Evolutionary conservation across 2,888 invertebrate genomes (phyloP).

Genomic region (Stenodema calcarata): DNA sequence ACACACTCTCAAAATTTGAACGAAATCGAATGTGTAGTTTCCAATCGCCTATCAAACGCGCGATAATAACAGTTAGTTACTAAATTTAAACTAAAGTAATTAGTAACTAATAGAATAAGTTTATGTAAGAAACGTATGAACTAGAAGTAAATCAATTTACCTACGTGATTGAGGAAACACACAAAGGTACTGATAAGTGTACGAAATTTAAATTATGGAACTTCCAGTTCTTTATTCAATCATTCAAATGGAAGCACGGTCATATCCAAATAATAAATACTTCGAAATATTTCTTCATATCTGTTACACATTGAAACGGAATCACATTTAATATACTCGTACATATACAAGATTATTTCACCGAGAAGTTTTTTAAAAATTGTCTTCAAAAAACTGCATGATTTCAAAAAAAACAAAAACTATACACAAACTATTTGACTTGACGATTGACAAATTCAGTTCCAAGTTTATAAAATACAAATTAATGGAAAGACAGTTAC

Average conservation of each 20-base stretch:
- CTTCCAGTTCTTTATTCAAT: constrained; percentile 29
- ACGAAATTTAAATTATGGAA: background rate
- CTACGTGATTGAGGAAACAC: too few relatives aligned
- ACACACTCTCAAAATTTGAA: too few relatives aligned
- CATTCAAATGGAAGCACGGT: constrained; percentile 43
- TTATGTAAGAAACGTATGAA: too few relatives aligned
- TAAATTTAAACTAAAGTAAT: too few relatives aligned
- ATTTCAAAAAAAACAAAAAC: background rate
- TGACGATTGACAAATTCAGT: constrained; percentile 14
- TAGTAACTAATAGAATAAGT: too few relatives aligned
- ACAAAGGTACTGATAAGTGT: too few relatives aligned
- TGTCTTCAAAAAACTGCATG: background rate
- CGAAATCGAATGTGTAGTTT: too few relatives aligned
- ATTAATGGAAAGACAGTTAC: constrained; percentile 22
- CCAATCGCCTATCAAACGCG: too few relatives aligned
- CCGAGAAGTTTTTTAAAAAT: background rate
- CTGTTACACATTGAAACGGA: background rate
- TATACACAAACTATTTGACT: background rate
- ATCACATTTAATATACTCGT: constrained; percentile 1
- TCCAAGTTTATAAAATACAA: background rate
- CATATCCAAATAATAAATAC: constrained; percentile 35
- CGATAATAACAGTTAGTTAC: too few relatives aligned
- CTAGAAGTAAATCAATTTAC: too few relatives aligned
- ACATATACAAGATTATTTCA: background rate
- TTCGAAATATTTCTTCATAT: constrained; percentile 16